phyloP scores from a whole-genome alignment of 1,140 invertebrate genomes.

The Drosophila repleta region DNA sequence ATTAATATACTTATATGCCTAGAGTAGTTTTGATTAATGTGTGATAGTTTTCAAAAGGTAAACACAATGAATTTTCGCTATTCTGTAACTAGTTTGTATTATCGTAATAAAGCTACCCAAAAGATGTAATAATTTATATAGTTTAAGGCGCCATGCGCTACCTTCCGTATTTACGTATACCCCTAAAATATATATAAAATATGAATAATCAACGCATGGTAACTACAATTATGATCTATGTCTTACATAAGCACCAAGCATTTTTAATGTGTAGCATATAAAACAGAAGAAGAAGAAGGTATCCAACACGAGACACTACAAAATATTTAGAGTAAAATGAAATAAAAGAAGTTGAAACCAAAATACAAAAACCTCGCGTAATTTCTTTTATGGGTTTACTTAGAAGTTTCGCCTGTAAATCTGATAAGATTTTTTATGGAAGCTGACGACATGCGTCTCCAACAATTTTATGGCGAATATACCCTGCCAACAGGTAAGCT shows the following conservation, averaged over 20 bases:
- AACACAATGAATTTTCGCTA: constrained; percentile 38
- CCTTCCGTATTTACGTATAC: constrained; percentile 28
- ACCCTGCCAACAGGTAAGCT: constrained; percentile 5
- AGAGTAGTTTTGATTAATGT: constrained; percentile 67
- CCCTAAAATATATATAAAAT: not conserved
- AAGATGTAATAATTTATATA: constrained; percentile 12
- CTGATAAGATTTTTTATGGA: constrained; percentile 79
- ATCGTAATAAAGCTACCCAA: not conserved
- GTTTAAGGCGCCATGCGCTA: constrained; percentile 27
- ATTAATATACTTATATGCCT: constrained; percentile 29
- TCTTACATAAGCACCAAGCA: constrained; percentile 74
- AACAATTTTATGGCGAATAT: constrained; percentile 82
- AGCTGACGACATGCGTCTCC: constrained; percentile 72
- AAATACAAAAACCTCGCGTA: constrained; percentile 35
- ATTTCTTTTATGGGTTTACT: constrained; percentile 74
- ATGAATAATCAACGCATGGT: constrained; percentile 10
- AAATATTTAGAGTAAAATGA: constrained; percentile 61
- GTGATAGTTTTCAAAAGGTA: constrained; percentile 78
- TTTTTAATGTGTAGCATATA: constrained; percentile 74
- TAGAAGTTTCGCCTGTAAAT: constrained; percentile 67
- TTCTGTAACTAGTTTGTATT: constrained; percentile 25
- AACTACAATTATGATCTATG: constrained; percentile 51
- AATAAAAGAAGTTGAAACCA: constrained; percentile 10
- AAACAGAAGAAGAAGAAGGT: constrained; percentile 20
- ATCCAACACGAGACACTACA: constrained; percentile 15